A percentile compares a stretch with the other conserved stretches of the same genome.
Evolutionary conservation across 2,888 invertebrate genomes (phyloP).

Genomic region (Tinea semifulvella): DNA sequence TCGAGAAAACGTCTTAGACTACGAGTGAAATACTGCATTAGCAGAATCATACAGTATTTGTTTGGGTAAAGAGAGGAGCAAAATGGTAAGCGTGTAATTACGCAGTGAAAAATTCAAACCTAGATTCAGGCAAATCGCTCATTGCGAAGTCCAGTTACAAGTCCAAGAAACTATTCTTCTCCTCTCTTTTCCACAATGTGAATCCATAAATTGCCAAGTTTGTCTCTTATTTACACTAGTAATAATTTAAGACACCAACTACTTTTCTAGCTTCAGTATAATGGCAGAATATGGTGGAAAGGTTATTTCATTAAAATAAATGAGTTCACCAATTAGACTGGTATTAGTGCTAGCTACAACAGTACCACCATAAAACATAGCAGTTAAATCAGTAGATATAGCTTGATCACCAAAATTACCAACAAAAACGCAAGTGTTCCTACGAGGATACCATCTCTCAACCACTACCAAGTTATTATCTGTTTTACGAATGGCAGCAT

Average conservation of each 20-base stretch:
- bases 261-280: slow-evolving; percentile 53
- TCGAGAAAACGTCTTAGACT: too few species aligned
- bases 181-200: too few species aligned
- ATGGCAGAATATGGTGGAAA: slow-evolving; percentile 53
- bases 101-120: too few species aligned
- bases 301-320: slow-evolving; percentile 52
- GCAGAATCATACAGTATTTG: too few species aligned
- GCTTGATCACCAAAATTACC: slow-evolving; percentile 73
- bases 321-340: slow-evolving; percentile 40
- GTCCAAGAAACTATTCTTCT: too few species aligned
- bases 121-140: too few species aligned
- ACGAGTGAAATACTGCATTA: too few species aligned
- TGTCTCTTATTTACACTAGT: too few species aligned
- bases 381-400: slow-evolving; percentile 75
- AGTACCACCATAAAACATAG: slow-evolving; percentile 78
- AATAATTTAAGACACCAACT: slow-evolving; percentile 17
- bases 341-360: slow-evolving; percentile 50
- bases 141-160: too few species aligned
- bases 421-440: slow-evolving; percentile 79
- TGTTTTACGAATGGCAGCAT: slow-evolving; percentile 73
- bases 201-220: too few species aligned
- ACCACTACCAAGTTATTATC: slow-evolving; percentile 73
- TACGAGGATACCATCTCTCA: slow-evolving; percentile 81
- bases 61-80: too few species aligned
- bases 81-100: too few species aligned